Evolutionary conservation across 64 coral and sea anemone genomes (phyloP), one percentile per base, ranked within the genome.

Genomic region (Stylophora pistillata): DNA sequence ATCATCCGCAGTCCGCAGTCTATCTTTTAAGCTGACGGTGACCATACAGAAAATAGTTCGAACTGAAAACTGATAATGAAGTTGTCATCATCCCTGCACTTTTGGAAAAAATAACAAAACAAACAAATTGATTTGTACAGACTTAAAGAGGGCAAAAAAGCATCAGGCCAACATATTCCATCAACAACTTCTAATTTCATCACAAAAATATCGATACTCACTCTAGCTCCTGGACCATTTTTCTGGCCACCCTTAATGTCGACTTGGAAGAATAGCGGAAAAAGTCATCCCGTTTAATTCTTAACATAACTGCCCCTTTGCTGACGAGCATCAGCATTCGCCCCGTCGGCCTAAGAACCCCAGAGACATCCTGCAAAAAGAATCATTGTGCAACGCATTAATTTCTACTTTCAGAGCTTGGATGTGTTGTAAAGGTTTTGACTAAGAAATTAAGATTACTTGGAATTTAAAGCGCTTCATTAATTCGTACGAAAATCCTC

Each of bases 291-390:
- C 85, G 87, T 55, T 84, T 99, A 15, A 99, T 93, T 82, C 88
- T 68, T 15, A 99, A 74, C 34, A 91, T 88, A 29, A 93, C 55
- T 16, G 97, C 78, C 41, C 90, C 93, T 13, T 83, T 62, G 71
- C 97, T 99, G 17, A 99, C 93, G 63, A 99, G 64, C 93, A 99
- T 95, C 23, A 99, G 55, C 78, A 91, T 80, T 52, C 93, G 82
- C 20, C 88, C 97, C 37, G 93, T 95, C 52, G 93, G 97, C 54
- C 79, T 92, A 33, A 99, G 84, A 73, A 99, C 64, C 74, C 95
- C 93, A 13, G 77, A 79, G 28, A 99, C 73, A 85, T 95, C 93
- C 97, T 99, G 73, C 23, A 23, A 74, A 81, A 58, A 37, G 64
- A 25, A 76, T 74, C 32, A 60, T 6, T 5, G 55, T 56, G 30